Conservation (phyloP, 2,888 invertebrate species). For the Drosophila mulleri region DNA sequence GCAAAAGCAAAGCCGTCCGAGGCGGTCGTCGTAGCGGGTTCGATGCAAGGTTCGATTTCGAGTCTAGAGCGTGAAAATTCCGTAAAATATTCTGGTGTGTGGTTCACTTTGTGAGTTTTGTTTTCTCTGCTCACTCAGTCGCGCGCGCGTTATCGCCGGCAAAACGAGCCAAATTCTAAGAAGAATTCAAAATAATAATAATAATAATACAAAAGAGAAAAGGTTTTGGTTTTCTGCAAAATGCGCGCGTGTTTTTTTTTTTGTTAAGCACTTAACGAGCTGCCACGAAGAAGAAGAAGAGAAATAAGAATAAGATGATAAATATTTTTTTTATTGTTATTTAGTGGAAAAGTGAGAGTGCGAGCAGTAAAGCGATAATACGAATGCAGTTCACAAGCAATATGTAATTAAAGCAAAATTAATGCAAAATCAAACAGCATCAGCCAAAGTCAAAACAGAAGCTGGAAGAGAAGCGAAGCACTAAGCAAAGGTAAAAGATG, state of each 20-base stretch:
- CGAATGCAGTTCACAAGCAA: slow-evolving; percentile 23
- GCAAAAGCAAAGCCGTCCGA: slow-evolving; percentile 54
- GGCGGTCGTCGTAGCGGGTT: slow-evolving; percentile 52
- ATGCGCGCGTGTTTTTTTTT: slow-evolving; percentile 52
- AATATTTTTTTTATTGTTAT: slow-evolving; percentile 41
- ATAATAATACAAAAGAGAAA: slow-evolving; percentile 4
- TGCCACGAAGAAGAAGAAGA: not conserved
- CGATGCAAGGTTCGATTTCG: slow-evolving; percentile 27
- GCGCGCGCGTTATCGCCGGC: slow-evolving; percentile 36
- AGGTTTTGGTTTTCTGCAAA: slow-evolving; percentile 29
- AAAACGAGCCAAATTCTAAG: slow-evolving; percentile 11
- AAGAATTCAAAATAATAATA: not conserved
- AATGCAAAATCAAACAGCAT: slow-evolving; percentile 21
- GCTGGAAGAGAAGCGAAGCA: slow-evolving; percentile 30
- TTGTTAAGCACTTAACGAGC: not conserved
- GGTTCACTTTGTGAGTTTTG: slow-evolving; percentile 12
- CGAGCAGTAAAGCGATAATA: slow-evolving; percentile 25
- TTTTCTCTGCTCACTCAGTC: not conserved
- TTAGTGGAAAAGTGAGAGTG: slow-evolving; percentile 57
- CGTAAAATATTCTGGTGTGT: slow-evolving; percentile 34
- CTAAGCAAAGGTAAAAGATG: slow-evolving; percentile 52
- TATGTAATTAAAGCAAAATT: slow-evolving; percentile 18
- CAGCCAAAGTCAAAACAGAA: slow-evolving; percentile 53
- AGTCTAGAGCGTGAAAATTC: slow-evolving; percentile 38
- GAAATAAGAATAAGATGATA: slow-evolving; percentile 4